Percentiles rank a stretch among this genome's conserved stretches.
Evolutionary conservation across 2,888 invertebrate species (phyloP).

Genomic region (Drosophila incognita): DNA sequence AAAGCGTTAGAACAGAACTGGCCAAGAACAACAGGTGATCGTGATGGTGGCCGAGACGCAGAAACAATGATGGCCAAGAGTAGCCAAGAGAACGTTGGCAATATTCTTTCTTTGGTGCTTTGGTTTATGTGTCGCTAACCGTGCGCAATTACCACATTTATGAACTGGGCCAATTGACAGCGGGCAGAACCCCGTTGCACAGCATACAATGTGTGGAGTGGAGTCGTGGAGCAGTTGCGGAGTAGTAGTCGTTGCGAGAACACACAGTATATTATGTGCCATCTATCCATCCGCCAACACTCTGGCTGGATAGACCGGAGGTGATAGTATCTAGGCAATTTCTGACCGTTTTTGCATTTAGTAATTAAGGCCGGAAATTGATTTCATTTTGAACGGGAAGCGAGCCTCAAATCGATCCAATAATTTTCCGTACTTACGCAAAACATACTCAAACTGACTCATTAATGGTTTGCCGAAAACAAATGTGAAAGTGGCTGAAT

Average conservation of each 20-base stretch:
- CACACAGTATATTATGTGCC: constrained; percentile 36
- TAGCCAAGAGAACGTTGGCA: constrained; percentile 35
- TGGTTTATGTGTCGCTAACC: constrained; percentile 71
- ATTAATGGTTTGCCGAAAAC: constrained; percentile 25
- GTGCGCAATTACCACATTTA: constrained; percentile 74
- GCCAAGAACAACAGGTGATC: constrained; percentile 43
- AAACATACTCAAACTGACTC: constrained; percentile 44
- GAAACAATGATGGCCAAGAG: constrained; percentile 23
- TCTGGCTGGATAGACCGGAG: constrained; percentile 17
- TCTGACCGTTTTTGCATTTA: constrained; percentile 44
- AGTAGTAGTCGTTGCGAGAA: neutral
- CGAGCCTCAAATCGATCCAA: constrained; percentile 47
- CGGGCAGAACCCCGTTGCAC: constrained; percentile 49
- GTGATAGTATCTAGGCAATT: constrained; percentile 17
- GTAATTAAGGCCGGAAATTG: constrained; percentile 63
- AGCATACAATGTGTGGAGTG: constrained; percentile 3
- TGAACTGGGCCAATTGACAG: constrained; percentile 79
- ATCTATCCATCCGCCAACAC: constrained; percentile 7
- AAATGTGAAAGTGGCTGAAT: constrained; percentile 52
- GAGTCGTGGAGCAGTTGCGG: constrained; percentile 1
- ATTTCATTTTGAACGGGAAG: constrained; percentile 56
- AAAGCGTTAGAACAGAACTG: neutral
- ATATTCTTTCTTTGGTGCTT: constrained; percentile 37
- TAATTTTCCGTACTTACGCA: constrained; percentile 36
- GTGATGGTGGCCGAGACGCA: constrained; percentile 23